Evolutionary conservation across 1,140 invertebrate genomes (phyloP).

Genomic region (Lepidostoma basale): DNA sequence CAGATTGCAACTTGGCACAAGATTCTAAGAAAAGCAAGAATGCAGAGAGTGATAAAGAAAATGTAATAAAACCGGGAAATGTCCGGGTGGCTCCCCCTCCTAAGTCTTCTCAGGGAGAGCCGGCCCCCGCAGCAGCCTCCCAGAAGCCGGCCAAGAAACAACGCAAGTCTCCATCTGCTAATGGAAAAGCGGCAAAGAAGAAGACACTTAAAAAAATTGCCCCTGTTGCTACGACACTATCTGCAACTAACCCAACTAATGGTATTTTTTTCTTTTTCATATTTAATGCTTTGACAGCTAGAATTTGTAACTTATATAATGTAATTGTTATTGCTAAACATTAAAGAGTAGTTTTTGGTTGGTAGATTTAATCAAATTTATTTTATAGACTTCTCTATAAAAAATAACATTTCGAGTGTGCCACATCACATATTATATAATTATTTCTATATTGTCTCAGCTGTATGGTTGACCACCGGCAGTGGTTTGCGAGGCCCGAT

Average conservation of each 20-base stretch:
- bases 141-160: too few relatives aligned
- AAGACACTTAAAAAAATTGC: background rate
- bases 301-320: background rate
- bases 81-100: background rate
- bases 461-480: slow-evolving; percentile 37
- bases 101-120: background rate
- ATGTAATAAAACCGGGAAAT: background rate
- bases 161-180: too few relatives aligned
- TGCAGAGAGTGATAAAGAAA: slow-evolving; percentile 14
- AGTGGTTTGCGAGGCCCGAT: slow-evolving; percentile 12
- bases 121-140: background rate
- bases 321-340: background rate
- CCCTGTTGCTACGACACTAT: background rate
- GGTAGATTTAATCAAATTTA: background rate
- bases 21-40: background rate
- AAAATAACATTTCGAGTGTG: background rate
- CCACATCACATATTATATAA: background rate
- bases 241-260: too few relatives aligned
- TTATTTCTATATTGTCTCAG: slow-evolving; percentile 14
- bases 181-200: background rate
- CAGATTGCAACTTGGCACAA: background rate
- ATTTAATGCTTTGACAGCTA: background rate
- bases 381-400: background rate
- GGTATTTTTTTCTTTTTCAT: background rate
- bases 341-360: background rate